These are phyloP conservation scores for Hydrochoerus hydrochaeris DNA, from an alignment of 2,113 vertebrate genomes.

Conservation along the genomic window DNA sequence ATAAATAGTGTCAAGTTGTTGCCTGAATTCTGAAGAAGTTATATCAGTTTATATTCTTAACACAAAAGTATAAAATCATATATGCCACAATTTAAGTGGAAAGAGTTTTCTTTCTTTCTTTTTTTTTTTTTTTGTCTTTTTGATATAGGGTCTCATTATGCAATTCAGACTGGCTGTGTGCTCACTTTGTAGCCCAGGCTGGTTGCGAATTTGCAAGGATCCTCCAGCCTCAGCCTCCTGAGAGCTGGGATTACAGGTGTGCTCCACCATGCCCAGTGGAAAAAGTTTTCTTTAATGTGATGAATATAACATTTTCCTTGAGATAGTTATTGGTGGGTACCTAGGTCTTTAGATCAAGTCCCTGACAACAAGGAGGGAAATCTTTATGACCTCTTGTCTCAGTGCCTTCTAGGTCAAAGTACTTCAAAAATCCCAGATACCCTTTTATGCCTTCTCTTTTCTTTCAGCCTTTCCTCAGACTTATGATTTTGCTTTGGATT, in stretches of 20 bases:
- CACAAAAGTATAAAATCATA: not conserved
- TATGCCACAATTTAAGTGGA: not conserved
- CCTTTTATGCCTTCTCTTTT: not conserved
- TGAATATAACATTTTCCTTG: not conserved
- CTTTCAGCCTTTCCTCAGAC: not conserved
- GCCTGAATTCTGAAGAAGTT: not conserved
- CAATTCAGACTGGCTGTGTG: too few species aligned
- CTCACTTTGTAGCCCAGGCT: too few species aligned
- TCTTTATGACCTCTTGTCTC: not conserved
- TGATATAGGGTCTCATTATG: too few species aligned
- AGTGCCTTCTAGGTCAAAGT: not conserved
- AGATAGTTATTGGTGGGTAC: not conserved
- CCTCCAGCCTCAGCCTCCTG: too few species aligned
- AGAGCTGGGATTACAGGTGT: too few species aligned
- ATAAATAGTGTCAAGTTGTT: not conserved
- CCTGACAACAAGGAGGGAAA: not conserved
- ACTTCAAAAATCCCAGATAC: not conserved
- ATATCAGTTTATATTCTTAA: not conserved
- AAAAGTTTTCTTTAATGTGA: not conserved
- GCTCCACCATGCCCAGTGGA: not conserved
- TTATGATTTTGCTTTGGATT: slow-evolving; percentile 9
- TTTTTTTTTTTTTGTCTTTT: too few species aligned
- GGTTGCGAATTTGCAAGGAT: too few species aligned
- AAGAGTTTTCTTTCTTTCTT: not conserved
- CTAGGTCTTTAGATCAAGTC: not conserved